Evolutionary conservation across 1,140 invertebrate species (phyloP).

Genomic region (Spodoptera litura): DNA sequence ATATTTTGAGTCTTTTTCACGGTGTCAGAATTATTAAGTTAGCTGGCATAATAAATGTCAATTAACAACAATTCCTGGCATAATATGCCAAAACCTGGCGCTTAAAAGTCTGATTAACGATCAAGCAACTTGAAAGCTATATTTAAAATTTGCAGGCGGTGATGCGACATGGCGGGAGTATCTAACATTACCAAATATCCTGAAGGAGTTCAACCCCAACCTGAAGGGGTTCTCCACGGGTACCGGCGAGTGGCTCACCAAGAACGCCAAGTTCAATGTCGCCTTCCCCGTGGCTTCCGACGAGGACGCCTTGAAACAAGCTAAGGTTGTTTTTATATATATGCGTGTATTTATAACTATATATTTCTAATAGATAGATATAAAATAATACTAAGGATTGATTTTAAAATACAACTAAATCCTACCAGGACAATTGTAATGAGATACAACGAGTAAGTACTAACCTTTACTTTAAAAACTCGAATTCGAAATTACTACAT

Average conservation of each 20-base stretch:
- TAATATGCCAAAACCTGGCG: too few species aligned
- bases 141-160: constrained; percentile 85
- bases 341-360: too few species aligned
- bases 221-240: constrained; percentile 90
- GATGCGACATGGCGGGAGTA: constrained; percentile 89
- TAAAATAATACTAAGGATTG: too few species aligned
- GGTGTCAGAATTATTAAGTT: too few species aligned
- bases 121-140: neutral
- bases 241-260: constrained; percentile 90
- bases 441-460: too few species aligned
- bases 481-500: too few species aligned
- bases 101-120: neutral
- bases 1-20: too few species aligned
- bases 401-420: neutral
- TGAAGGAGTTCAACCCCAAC: constrained; percentile 90
- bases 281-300: constrained; percentile 91
- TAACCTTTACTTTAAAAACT: neutral
- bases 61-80: too few species aligned
- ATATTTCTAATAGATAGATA: too few species aligned
- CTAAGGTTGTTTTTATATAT: constrained; percentile 72
- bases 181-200: constrained; percentile 90
- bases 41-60: too few species aligned
- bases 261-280: constrained; percentile 89
- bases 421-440: too few species aligned
- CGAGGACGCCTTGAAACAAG: constrained; percentile 90